phyloP scores from a whole-genome alignment of 2,888 invertebrate species.

The Sinohyriopsis cumingii region DNA sequence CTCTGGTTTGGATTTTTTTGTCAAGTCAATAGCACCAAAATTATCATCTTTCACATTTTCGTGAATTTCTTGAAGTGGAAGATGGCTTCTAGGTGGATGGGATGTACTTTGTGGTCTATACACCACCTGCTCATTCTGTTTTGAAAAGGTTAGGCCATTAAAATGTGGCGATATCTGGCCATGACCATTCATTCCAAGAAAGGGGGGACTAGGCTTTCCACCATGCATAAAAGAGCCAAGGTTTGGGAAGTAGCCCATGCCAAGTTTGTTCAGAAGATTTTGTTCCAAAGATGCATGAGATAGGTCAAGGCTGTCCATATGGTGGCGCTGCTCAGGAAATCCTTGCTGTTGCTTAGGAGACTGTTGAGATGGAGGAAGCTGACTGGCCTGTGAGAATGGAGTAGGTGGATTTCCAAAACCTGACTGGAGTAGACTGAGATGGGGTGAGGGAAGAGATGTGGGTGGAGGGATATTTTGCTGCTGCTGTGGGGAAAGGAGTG shows the following conservation, averaged over 20 bases:
- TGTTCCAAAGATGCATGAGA: slow-evolving; percentile 33
- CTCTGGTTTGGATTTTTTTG: slow-evolving; percentile 49
- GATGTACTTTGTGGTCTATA: slow-evolving; percentile 14
- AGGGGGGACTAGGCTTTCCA: slow-evolving; percentile 51
- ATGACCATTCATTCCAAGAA: slow-evolving; percentile 50
- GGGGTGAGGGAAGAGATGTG: background rate
- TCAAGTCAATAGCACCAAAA: slow-evolving; percentile 61
- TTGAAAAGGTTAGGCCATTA: background rate
- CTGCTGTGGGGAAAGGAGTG: slow-evolving; percentile 32
- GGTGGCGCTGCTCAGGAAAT: slow-evolving; percentile 23
- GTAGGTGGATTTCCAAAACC: slow-evolving; percentile 17
- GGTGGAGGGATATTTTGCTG: slow-evolving; percentile 26
- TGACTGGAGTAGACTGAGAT: no score
- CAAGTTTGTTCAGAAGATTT: slow-evolving; percentile 27
- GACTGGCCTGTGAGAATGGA: slow-evolving; percentile 15
- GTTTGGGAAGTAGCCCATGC: slow-evolving; percentile 36
- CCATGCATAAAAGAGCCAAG: slow-evolving; percentile 29
- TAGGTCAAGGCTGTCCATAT: slow-evolving; percentile 33
- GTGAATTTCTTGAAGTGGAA: slow-evolving; percentile 49
- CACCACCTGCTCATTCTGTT: slow-evolving; percentile 17
- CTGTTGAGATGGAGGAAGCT: slow-evolving; percentile 19
- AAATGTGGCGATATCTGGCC: slow-evolving; percentile 45
- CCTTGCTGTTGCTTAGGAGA: slow-evolving; percentile 28
- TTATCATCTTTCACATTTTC: slow-evolving; percentile 44
- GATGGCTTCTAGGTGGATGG: slow-evolving; percentile 13